Base-by-base conservation (phyloP, 2,888 invertebrate species). In the Erebia epiphron region DNA sequence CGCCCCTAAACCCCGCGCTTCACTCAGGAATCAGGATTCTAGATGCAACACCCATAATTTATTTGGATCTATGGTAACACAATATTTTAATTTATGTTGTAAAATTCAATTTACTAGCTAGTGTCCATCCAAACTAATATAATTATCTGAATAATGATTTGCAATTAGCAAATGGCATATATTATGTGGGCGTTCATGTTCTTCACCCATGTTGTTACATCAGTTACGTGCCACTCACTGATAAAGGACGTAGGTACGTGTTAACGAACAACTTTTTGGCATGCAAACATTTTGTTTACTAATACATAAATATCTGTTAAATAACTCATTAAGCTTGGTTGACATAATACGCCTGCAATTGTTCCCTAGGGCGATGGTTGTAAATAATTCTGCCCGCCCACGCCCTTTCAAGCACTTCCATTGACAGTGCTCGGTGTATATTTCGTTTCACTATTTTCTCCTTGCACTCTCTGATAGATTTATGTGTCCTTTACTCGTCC, bases 391-490 rank as follows among this genome's bases (percentile, higher is more conserved):
- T 77, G 73, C 75, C 82, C 87, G 81, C 89, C 88, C 80, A 88
- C 89, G 77, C 73, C 77, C 78, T 83, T 81, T 83, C 82, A 79
- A 83, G 83, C 77, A 69, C 73, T 66, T 75, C 78, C 76, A 78
- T 81, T n/a, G n/a, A n/a, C n/a, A n/a, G 79, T 79, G 81, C 56
- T 78, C 78, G 79, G 80, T 80, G 79, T 60, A 68, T 67, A 71
- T 75, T 76, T 77, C 74, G 80, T 85, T 86, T 84, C 85, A 82
- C 81, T 82, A 83, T 87, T 89, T 88, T 85, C 87, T 81, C 88
- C 78, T 80, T 80, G 86, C 87, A 86, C 84, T 85, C 82, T 79
- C 76, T 78, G 84, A 85, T 83, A 84, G 87, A 89, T 90, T 90
- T 90, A 90, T 89, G 82, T 80, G 80, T 83, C 83, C 83, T 83